Conservation (phyloP, 2,888 invertebrate genomes). For the Tethea ocularis region DNA sequence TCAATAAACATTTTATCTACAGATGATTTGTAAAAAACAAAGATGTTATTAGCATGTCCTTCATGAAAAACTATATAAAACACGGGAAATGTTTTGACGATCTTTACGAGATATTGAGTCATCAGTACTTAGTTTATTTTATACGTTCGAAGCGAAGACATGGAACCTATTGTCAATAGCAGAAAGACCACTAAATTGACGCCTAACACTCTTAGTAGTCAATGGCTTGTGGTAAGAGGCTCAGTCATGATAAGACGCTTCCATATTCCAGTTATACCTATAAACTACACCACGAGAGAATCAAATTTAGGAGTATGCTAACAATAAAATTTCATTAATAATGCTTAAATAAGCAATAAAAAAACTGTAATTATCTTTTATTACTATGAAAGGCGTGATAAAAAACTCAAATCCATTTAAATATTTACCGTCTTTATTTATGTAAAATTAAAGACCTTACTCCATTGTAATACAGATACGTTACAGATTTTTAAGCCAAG, state of each 20-base stretch:
- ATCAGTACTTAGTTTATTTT: background rate
- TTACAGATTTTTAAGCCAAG: slow-evolving; percentile 13
- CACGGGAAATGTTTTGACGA: slow-evolving; percentile 2
- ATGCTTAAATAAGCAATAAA: background rate
- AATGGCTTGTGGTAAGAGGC: too few relatives aligned
- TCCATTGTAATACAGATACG: background rate
- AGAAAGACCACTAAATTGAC: too few relatives aligned
- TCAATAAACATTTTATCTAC: background rate
- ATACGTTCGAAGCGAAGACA: background rate
- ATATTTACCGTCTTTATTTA: slow-evolving; percentile 2
- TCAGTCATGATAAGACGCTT: too few relatives aligned
- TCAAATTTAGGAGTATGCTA: too few relatives aligned
- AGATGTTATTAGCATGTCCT: background rate
- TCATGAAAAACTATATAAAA: background rate
- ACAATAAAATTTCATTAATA: background rate
- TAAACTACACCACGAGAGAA: too few relatives aligned
- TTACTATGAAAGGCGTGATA: background rate
- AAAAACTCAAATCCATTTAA: background rate
- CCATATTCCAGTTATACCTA: too few relatives aligned
- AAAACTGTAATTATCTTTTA: background rate
- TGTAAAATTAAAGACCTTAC: background rate
- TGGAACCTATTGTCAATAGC: too few relatives aligned
- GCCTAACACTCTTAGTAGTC: too few relatives aligned
- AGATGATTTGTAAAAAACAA: background rate
- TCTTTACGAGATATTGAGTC: background rate